A percentile compares a stretch with the other conserved stretches of the same genome.
Evolutionary conservation across 2,888 invertebrate species (phyloP).

Genomic region (Charanyca ferruginea): DNA sequence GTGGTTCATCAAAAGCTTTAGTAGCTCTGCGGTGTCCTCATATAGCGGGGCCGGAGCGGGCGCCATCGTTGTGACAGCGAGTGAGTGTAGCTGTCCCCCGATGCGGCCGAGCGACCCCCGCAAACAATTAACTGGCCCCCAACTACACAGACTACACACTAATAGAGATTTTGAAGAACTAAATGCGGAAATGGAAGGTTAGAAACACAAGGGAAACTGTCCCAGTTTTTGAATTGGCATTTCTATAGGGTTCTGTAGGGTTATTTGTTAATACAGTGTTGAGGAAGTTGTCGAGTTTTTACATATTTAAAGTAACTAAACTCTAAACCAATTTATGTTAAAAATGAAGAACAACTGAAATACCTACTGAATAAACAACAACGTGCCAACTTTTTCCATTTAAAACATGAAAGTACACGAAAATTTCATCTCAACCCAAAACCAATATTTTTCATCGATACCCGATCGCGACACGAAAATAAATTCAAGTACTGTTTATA

Average conservation of each 20-base stretch:
- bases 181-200: constrained; percentile 34
- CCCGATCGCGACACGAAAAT: constrained; percentile 63
- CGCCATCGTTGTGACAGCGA: constrained; percentile 61
- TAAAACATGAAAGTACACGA: constrained; percentile 46
- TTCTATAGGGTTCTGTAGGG: background rate
- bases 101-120: constrained; percentile 69
- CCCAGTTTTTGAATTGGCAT: background rate
- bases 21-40: constrained; percentile 58
- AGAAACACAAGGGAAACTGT: constrained; percentile 22
- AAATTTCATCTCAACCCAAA: constrained; percentile 51
- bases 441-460: constrained; percentile 67
- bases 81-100: constrained; percentile 67
- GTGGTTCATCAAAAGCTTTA: constrained; percentile 49
- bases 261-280: background rate
- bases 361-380: constrained; percentile 21
- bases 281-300: background rate
- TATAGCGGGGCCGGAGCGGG: constrained; percentile 44
- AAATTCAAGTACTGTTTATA: constrained; percentile 79
- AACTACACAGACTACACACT: constrained; percentile 63
- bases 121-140: constrained; percentile 75
- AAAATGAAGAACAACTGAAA: constrained; percentile 13
- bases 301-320: background rate
- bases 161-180: constrained; percentile 58
- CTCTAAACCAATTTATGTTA: background rate
- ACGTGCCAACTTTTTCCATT: constrained; percentile 45